A percentile compares a stretch with the other conserved stretches of the same genome.
phyloP scores from a whole-genome alignment of 1,140 invertebrate genomes.

The Diprion similis region DNA sequence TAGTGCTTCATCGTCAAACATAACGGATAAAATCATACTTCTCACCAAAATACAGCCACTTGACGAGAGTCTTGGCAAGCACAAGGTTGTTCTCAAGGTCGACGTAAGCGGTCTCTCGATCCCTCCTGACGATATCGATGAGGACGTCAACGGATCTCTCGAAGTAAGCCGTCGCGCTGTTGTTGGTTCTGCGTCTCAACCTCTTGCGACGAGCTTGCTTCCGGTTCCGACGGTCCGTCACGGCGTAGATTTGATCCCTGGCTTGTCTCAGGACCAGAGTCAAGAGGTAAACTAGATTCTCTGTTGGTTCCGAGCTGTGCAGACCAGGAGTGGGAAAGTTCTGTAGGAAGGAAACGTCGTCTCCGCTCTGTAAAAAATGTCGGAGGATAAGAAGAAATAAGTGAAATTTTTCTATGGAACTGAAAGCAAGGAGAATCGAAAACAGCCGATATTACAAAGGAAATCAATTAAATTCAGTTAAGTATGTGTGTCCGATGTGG shows the following conservation, averaged over 20 bases:
- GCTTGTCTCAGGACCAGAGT: constrained; percentile 70
- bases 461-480: no score
- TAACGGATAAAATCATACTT: no score
- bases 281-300: constrained; percentile 69
- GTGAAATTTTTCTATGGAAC: constrained; percentile 4
- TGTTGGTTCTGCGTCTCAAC: constrained; percentile 31
- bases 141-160: constrained; percentile 66
- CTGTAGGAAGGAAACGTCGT: constrained; percentile 54
- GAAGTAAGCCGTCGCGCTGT: constrained; percentile 58
- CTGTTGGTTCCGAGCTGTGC: constrained; percentile 56
- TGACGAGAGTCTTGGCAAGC: constrained; percentile 65
- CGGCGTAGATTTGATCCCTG: constrained; percentile 57
- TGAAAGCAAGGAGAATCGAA: neutral
- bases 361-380: constrained; percentile 49
- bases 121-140: constrained; percentile 66
- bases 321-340: constrained; percentile 56
- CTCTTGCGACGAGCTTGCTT: constrained; percentile 21
- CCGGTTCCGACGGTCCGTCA: constrained; percentile 30
- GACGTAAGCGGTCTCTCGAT: constrained; percentile 60
- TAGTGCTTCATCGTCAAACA: no score
- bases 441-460: neutral
- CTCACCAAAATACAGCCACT: constrained; percentile 65
- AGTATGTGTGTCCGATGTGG: no score
- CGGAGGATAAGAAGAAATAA: neutral
- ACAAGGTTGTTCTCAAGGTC: constrained; percentile 60